Evolutionary conservation across 2,888 invertebrate species (phyloP).

Genomic region (Abrostola triplasia): DNA sequence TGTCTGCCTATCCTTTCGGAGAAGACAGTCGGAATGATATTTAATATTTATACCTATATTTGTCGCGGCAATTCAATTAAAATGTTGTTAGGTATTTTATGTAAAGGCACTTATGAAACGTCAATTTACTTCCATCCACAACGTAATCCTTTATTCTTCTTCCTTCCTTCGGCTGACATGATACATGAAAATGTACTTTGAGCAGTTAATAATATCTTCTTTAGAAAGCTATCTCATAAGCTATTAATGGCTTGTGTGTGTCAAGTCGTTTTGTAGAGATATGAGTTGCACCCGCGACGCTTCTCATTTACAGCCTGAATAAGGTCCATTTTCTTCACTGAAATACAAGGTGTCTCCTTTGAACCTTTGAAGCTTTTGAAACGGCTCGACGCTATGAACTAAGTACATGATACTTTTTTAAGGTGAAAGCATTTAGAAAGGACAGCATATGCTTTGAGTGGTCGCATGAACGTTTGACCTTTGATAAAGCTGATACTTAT

Average conservation of each 20-base stretch:
- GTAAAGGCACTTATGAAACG: too few species aligned
- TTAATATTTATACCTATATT: too few species aligned
- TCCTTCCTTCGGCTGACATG: too few species aligned
- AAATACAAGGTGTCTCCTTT: slow-evolving; percentile 76
- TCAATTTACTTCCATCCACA: too few species aligned
- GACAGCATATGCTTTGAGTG: slow-evolving; percentile 27
- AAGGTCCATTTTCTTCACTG: slow-evolving; percentile 75
- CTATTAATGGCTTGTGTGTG: slow-evolving; percentile 34
- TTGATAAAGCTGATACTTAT: slow-evolving; percentile 9
- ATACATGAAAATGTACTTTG: not conserved
- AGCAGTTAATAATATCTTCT: not conserved
- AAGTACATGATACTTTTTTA: slow-evolving; percentile 31
- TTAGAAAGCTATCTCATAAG: slow-evolving; percentile 19
- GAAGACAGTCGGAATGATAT: too few species aligned
- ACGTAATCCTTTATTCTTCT: too few species aligned
- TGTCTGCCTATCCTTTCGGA: too few species aligned
- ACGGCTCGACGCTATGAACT: slow-evolving; percentile 48
- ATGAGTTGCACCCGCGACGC: slow-evolving; percentile 52
- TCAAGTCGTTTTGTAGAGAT: slow-evolving; percentile 28
- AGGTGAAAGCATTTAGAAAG: slow-evolving; percentile 38
- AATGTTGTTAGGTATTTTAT: too few species aligned
- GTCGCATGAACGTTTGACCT: slow-evolving; percentile 32
- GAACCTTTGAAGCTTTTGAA: slow-evolving; percentile 74
- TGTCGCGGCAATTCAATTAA: too few species aligned
- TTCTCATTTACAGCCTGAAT: slow-evolving; percentile 83